Base-by-base conservation (phyloP, 2,797 vertebrate species). In the Sebastes oblongus region DNA sequence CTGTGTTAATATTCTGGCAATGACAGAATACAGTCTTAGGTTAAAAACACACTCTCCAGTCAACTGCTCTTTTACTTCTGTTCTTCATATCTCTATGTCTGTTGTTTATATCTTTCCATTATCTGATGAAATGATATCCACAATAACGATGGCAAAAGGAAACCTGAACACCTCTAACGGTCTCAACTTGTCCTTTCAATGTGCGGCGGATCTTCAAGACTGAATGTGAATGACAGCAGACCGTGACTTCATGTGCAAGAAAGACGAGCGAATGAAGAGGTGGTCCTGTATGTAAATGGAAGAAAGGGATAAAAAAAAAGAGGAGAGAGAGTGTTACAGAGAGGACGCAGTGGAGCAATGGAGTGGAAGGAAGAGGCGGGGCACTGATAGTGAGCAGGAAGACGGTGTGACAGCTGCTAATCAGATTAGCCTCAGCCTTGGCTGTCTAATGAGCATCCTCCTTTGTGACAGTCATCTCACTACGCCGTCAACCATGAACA, bases 361-460 rank as follows among this genome's bases (percentile, higher is more conserved):
- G 77, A 86, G 77, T 83, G 85, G 69, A 86, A 78, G 74, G 61
- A 78, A 77, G 71, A 88, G 87, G 85, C 64, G 71, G 86, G 73
- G 66, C 86, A 12, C 78, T 86, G 88, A 88, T 93, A 94, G 92
- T 91, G 88, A 91, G 89, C 91, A 90, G 86, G 92, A 95, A 94
- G 93, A 87, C 67, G 71, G 85, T 93, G 91, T 95, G 94, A 95
- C 94, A 95, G 93, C 93, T 96, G 94, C 91, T 96, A 96, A 96
- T 96, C 95, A 95, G 96, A 95, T 96, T 96, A 95, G 92, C 91
- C 88, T 88, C 91, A 92, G 93, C 90, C 92, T 86, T 83, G 92
- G 93, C 94, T 92, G 93, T 93, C 94, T 96, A 96, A 96, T 96
- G 95, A 96, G 95, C 90, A 87, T 90, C 90, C 88, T 94, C 87